Base-by-base conservation (phyloP, 2,797 vertebrate species). In the Miichthys miiuy region DNA sequence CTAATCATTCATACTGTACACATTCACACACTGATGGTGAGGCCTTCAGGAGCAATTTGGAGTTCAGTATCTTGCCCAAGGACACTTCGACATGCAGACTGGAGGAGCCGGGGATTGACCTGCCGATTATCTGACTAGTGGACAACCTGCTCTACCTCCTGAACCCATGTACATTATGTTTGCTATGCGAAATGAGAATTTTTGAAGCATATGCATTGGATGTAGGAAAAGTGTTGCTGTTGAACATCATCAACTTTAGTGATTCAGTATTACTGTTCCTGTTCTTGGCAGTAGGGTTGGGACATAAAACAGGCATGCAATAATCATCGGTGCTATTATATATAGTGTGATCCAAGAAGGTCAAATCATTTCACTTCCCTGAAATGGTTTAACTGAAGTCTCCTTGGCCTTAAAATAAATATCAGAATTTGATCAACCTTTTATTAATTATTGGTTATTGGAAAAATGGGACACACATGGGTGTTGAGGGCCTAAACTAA, bases 321-420 rank as follows among this genome's bases (percentile, higher is more conserved):
- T 51, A 72, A 71, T 74, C 68, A 69, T 16, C 58, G 61, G 38
- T 75, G 48, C 73, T 72, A 30, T 62, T 61, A 21, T 23, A 61
- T 12, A 20, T 12, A 20, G n/a, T 51, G 18, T 52, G 25, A 72
- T 34, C 38, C 17, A 21, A 41, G 10, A 18, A 38, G 50, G 38
- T 9, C 42, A 9, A 67, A 57, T 60, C 60, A 58, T 64, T 61
- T 51, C 44, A 44, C 38, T 61, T 30, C 62, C 41, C 63, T 30
- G 17, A 64, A 14, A 7, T 67, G 12, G 7, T 54, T 69, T 66
- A 14, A 16, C 46, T 68, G 2, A 18, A 69, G 27, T 72, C 27
- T 74, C 16, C 17, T 25, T 8, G 5, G 57, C n/a, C n/a, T 20
- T 9, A 34, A 21, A 68, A 58, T 60, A 55, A 57, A 80, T 63